A percentile compares a stretch with the other conserved stretches of the same genome.
Evolutionary conservation across 2,888 invertebrate genomes (phyloP).

Genomic region (Phorcus lineatus): DNA sequence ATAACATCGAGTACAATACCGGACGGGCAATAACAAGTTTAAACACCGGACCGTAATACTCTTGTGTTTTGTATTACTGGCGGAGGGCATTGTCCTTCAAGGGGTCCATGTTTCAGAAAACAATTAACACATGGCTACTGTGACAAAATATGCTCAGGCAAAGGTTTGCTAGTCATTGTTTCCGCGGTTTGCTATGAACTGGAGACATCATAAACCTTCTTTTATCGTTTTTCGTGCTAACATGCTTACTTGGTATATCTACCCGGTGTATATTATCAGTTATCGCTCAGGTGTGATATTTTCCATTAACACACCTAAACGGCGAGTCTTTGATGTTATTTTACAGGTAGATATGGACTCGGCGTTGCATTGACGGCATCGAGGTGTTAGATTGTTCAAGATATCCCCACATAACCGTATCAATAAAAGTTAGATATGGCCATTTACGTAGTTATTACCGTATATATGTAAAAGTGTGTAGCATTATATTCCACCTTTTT

Average conservation of each 20-base stretch:
- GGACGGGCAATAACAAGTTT: no score
- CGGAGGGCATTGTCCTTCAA: no score
- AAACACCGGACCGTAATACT: no score
- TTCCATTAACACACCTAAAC: not conserved
- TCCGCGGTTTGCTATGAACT: not conserved
- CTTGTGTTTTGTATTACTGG: no score
- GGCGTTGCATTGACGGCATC: not conserved
- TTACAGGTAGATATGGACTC: not conserved
- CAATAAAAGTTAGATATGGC: no score
- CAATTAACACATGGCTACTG: no score
- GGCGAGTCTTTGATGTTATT: not conserved
- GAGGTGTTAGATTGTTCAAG: not conserved
- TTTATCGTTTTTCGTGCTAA: not conserved
- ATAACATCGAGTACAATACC: no score
- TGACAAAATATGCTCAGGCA: no score
- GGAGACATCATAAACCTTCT: not conserved
- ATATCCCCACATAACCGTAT: not conserved
- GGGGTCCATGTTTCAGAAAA: no score
- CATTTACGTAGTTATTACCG: no score
- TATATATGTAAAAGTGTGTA: no score
- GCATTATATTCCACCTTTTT: no score
- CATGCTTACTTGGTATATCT: not conserved
- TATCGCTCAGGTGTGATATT: not conserved
- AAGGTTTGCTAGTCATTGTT: not conserved
- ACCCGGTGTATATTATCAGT: not conserved